Conservation (phyloP, 1,140 invertebrate species). For the Aricia agestis region DNA sequence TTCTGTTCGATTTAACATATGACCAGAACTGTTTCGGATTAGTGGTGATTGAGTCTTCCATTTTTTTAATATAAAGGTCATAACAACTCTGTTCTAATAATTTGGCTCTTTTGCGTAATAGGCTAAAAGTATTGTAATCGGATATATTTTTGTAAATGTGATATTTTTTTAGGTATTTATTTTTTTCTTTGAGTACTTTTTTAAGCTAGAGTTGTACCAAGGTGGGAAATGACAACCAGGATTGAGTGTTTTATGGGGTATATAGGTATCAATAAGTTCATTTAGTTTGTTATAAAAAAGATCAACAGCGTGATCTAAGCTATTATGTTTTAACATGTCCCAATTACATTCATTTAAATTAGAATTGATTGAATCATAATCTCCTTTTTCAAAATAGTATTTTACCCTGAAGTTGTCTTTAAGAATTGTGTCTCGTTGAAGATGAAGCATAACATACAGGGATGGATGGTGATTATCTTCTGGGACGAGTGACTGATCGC, state of each 20-base stretch:
- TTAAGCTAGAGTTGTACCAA: constrained; percentile 20
- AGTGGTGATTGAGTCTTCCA: constrained; percentile 22
- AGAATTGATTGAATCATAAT: constrained; percentile 11
- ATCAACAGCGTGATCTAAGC: background rate
- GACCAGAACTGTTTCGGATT: constrained; percentile 28
- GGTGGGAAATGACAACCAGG: constrained; percentile 18
- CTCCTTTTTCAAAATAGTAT: constrained; percentile 3
- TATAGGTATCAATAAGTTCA: constrained; percentile 1
- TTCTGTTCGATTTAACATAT: constrained; percentile 21
- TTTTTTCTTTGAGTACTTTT: constrained; percentile 29
- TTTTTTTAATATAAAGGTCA: constrained; percentile 20
- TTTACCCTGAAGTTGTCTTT: background rate
- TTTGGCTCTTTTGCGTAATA: constrained; percentile 20
- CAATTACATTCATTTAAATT: background rate
- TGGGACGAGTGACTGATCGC: too few species aligned
- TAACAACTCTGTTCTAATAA: constrained; percentile 23
- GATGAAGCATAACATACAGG: background rate
- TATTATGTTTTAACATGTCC: background rate
- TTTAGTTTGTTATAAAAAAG: background rate
- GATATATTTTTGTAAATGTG: too few species aligned
- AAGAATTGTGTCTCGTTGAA: background rate
- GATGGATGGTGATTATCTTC: background rate
- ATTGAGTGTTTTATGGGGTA: background rate
- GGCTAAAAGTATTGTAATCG: too few species aligned
- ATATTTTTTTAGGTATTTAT: too few species aligned